Evolutionary conservation across 2,888 invertebrate genomes (phyloP).

Genomic region (Chrysopilus asiliformis): DNA sequence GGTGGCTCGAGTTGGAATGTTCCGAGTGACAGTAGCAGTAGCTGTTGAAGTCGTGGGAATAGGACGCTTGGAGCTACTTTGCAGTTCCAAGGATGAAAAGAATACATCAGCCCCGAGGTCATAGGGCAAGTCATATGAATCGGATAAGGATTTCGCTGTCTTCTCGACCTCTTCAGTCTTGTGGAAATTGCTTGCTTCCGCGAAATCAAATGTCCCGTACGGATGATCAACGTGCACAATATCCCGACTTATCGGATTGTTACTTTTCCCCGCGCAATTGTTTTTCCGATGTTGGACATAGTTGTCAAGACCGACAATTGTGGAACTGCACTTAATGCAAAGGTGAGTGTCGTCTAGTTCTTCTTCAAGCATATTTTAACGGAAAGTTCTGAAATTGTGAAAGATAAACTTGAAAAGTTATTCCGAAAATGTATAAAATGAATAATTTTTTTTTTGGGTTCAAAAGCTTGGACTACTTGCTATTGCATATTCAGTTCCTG

Average conservation of each 20-base stretch:
- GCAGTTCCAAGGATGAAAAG: conserved; percentile 68
- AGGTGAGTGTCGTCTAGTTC: conserved; percentile 75
- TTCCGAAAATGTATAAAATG: no score
- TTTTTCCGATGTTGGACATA: conserved; percentile 73
- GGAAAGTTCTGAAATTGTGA: not conserved
- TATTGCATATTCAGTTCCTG: no score
- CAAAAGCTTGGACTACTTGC: no score
- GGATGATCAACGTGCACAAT: conserved; percentile 21
- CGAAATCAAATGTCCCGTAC: conserved; percentile 25
- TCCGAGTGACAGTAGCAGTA: conserved; percentile 14
- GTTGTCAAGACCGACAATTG: conserved; percentile 71
- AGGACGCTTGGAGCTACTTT: conserved; percentile 48
- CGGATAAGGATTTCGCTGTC: conserved; percentile 24
- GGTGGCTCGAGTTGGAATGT: conserved; percentile 32
- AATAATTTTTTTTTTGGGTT: no score
- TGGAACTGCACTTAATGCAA: conserved; percentile 74
- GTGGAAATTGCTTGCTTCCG: conserved; percentile 18
- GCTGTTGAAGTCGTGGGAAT: conserved; percentile 5
- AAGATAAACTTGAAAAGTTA: not conserved
- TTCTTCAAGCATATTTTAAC: conserved; percentile 32
- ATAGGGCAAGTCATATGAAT: conserved; percentile 40
- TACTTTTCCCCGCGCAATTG: conserved; percentile 41
- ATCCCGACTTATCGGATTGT: conserved; percentile 20
- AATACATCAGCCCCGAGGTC: conserved; percentile 70
- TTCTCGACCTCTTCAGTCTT: conserved; percentile 25